Percentiles rank a stretch among this genome's conserved stretches.
Evolutionary conservation across 2,113 vertebrate genomes (phyloP).

Genomic region (Melanostigma gelatinosum): DNA sequence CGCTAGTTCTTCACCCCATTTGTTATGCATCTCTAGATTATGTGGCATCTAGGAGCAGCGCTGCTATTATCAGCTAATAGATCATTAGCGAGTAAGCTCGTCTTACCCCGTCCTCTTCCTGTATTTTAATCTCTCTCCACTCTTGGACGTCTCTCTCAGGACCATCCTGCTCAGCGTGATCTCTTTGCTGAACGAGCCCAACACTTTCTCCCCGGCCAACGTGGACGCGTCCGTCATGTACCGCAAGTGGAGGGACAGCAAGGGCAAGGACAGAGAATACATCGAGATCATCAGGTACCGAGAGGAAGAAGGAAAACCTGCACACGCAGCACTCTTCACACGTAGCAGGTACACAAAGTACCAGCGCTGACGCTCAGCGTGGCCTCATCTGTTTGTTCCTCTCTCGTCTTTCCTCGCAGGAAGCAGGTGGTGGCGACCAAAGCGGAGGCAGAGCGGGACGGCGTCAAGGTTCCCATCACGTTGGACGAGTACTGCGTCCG

Average conservation of each 20-base stretch:
- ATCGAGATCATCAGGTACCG: slow-evolving; percentile 93
- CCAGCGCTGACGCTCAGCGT: not conserved
- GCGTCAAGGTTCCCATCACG: slow-evolving; percentile 93
- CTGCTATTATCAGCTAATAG: not conserved
- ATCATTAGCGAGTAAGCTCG: not conserved
- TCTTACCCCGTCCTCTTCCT: slow-evolving; percentile 31
- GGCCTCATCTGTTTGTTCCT: not conserved
- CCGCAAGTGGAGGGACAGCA: slow-evolving; percentile 96
- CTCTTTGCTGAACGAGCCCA: slow-evolving; percentile 95
- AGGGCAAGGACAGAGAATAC: slow-evolving; percentile 94
- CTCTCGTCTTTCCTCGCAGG: slow-evolving; percentile 56
- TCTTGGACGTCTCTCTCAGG: slow-evolving; percentile 70
- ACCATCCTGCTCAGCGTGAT: slow-evolving; percentile 97
- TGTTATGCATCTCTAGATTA: not conserved
- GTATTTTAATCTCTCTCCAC: slow-evolving; percentile 21
- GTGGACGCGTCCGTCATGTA: slow-evolving; percentile 98
- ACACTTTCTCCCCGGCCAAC: slow-evolving; percentile 96
- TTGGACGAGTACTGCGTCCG: slow-evolving; percentile 96
- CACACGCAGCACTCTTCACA: not conserved
- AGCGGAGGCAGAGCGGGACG: slow-evolving; percentile 92
- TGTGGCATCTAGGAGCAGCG: not conserved
- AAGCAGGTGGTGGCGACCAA: slow-evolving; percentile 96
- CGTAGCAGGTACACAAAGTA: not conserved
- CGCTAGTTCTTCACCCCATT: not conserved
- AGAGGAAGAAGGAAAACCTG: accelerated